Evolutionary conservation across 64 coral and sea anemone genomes (phyloP).

Genomic region (Hydrozoanthus tunicans): DNA sequence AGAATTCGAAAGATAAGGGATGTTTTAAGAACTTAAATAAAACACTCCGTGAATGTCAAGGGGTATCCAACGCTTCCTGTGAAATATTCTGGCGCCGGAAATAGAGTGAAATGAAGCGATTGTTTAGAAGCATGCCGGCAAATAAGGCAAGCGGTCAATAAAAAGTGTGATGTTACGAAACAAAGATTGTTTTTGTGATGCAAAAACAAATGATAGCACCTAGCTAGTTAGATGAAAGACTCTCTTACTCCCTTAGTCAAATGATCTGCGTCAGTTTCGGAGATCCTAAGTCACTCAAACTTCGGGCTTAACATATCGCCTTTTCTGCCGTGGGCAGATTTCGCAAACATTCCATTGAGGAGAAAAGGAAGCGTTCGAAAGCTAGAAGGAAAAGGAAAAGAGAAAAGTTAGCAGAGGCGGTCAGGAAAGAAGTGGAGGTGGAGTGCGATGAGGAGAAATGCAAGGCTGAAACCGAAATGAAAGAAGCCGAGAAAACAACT

Average conservation of each 20-base stretch:
- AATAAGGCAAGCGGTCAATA: neutral
- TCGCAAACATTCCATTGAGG: conserved; percentile 55
- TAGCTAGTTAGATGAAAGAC: neutral
- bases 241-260: neutral
- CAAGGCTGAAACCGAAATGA: no score
- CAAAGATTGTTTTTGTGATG: neutral
- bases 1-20: neutral
- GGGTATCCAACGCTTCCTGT: neutral
- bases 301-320: neutral
- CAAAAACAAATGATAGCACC: conserved; percentile 1
- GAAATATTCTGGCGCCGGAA: neutral
- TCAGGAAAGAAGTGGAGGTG: neutral
- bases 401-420: conserved; percentile 22
- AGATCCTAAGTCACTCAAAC: neutral
- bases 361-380: conserved; percentile 54
- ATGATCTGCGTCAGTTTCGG: conserved; percentile 10
- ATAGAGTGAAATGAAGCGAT: neutral
- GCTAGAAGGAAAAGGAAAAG: conserved; percentile 36
- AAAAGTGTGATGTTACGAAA: conserved; percentile 32
- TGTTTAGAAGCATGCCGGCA: neutral
- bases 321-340: conserved; percentile 10
- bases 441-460: no score
- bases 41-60: conserved; percentile 10
- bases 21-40: neutral
- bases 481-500: no score